These are phyloP conservation scores for Enchytraeus crypticus DNA, from an alignment of 2,888 invertebrate species.

Conservation along the genomic window DNA sequence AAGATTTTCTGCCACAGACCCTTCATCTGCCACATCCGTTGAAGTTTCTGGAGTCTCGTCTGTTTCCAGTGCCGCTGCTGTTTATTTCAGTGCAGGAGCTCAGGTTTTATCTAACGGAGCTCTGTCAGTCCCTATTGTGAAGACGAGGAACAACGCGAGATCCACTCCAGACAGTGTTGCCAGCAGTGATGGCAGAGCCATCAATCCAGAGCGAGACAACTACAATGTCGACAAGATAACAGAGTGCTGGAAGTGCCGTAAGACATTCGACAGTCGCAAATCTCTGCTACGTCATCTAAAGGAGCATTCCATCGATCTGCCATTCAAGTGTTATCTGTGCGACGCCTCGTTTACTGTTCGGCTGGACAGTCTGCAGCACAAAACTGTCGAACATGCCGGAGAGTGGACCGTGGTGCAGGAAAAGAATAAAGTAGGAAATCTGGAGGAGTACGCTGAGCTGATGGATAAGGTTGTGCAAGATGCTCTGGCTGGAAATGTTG, in stretches of 20 bases:
- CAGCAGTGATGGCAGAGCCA: constrained; percentile 5
- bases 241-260: constrained; percentile 41
- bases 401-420: constrained; percentile 71
- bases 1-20: neutral
- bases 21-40: too few relatives aligned
- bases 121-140: neutral
- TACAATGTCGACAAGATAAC: constrained; percentile 44
- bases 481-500: constrained; percentile 14
- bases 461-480: constrained; percentile 38
- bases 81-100: neutral
- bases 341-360: constrained; percentile 75
- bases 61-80: neutral
- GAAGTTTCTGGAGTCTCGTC: too few relatives aligned
- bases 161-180: neutral
- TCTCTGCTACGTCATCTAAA: constrained; percentile 41
- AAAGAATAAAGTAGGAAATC: constrained; percentile 39
- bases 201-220: constrained; percentile 43
- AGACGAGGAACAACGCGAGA: neutral
- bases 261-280: constrained; percentile 36
- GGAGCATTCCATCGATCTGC: constrained; percentile 50
- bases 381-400: constrained; percentile 60
- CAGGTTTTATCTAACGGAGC: too few relatives aligned
- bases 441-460: constrained; percentile 34
- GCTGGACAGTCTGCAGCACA: constrained; percentile 70
- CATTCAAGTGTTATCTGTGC: constrained; percentile 83